Percentiles rank a stretch among this genome's conserved stretches.
These are phyloP conservation scores for Scytalopus superciliaris DNA, from an alignment of 2,113 vertebrate genomes.

Conservation along the genomic window DNA sequence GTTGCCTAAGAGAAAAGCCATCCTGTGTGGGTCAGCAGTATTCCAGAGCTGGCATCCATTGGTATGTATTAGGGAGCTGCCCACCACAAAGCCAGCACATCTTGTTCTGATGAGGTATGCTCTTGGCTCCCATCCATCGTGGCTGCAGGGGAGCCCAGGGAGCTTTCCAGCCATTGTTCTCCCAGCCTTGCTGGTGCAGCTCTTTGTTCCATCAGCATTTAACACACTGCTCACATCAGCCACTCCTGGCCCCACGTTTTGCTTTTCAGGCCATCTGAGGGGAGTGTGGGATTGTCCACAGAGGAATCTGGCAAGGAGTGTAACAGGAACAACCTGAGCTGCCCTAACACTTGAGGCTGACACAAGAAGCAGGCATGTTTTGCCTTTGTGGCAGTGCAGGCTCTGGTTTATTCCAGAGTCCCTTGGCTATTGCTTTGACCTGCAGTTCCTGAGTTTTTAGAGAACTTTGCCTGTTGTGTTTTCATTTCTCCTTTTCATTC, in stretches of 20 bases:
- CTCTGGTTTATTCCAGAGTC: background rate
- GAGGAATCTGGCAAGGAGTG: background rate
- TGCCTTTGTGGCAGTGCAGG: background rate
- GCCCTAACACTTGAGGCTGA: accelerated
- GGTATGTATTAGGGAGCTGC: background rate
- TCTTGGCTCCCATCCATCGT: background rate
- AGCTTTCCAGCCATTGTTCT: slow-evolving; percentile 42
- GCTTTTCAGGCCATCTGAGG: background rate
- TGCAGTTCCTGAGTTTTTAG: background rate
- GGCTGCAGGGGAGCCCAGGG: background rate
- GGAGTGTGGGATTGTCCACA: background rate
- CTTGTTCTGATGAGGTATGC: background rate
- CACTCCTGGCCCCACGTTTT: background rate
- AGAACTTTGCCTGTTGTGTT: background rate
- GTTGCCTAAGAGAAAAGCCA: background rate
- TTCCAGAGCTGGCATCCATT: background rate
- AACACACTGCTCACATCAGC: background rate
- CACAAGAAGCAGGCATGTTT: background rate
- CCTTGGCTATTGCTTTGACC: background rate
- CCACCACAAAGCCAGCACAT: background rate
- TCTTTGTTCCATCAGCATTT: background rate
- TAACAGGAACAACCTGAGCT: background rate
- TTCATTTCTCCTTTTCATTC: background rate
- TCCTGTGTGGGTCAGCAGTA: background rate
- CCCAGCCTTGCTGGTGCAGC: background rate